A percentile compares a stretch with the other conserved stretches of the same genome.
phyloP scores from a whole-genome alignment of 2,888 invertebrate species.

The Cephalotes varians region DNA sequence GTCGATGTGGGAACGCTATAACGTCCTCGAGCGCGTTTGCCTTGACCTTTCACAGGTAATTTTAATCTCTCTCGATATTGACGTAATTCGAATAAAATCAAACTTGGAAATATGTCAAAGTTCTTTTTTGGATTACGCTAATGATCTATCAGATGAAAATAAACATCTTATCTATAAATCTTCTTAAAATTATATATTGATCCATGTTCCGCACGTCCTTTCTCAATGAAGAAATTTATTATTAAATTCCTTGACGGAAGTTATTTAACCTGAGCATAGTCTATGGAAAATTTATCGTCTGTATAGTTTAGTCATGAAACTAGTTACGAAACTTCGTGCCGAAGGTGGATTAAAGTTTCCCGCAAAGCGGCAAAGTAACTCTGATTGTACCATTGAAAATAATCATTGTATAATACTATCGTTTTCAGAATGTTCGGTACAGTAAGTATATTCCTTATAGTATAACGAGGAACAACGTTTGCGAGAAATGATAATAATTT shows the following conservation, averaged over 20 bases:
- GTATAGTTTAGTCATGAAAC: background rate
- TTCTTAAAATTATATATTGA: background rate
- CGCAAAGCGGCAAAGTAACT: background rate
- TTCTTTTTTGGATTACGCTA: too few relatives aligned
- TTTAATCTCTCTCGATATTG: background rate
- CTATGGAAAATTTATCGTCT: background rate
- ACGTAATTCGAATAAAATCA: background rate
- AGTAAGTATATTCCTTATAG: background rate
- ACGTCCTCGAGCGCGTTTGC: background rate
- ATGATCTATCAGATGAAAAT: background rate
- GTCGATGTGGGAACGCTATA: background rate
- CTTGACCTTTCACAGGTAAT: background rate
- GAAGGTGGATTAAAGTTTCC: slow-evolving; percentile 1
- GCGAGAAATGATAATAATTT: slow-evolving; percentile 1
- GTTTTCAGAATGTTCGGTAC: background rate
- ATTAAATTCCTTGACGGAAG: slow-evolving; percentile 16
- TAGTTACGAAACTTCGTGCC: background rate
- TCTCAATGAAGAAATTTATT: slow-evolving; percentile 10
- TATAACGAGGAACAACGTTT: background rate
- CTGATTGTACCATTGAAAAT: slow-evolving; percentile 4
- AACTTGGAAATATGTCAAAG: background rate
- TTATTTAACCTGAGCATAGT: background rate
- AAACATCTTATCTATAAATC: background rate
- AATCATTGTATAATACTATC: background rate
- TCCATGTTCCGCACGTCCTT: too few relatives aligned